These are phyloP conservation scores for Andrena marginata DNA, from an alignment of 2,888 invertebrate genomes.

Conservation along the genomic window DNA sequence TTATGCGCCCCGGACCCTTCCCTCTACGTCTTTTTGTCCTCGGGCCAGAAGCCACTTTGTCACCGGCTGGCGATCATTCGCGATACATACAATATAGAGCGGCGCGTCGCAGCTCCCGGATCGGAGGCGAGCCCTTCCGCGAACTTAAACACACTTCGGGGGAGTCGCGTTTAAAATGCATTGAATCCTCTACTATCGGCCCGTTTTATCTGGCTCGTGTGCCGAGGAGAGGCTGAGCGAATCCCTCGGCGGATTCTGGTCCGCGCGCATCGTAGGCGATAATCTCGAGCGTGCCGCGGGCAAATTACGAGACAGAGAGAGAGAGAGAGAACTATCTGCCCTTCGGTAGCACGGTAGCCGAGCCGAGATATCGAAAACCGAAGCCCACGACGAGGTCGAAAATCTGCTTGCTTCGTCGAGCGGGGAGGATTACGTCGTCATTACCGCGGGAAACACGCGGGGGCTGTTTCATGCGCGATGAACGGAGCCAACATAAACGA, in stretches of 20 bases:
- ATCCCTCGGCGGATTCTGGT: conserved; percentile 47
- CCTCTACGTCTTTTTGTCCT: conserved; percentile 51
- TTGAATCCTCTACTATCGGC: conserved; percentile 80
- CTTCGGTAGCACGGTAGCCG: conserved; percentile 6
- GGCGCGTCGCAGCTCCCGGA: conserved; percentile 15
- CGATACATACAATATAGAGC: conserved; percentile 58
- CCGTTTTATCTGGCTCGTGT: conserved; percentile 77
- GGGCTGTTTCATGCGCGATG: conserved; percentile 34
- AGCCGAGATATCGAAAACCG: conserved; percentile 44
- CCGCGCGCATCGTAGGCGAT: conserved; percentile 43
- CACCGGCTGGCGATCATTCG: conserved; percentile 66
- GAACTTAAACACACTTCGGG: conserved; percentile 72
- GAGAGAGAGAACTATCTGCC: not conserved
- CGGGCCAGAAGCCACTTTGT: conserved; percentile 65
- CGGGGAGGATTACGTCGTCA: not conserved
- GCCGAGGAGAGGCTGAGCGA: conserved; percentile 45
- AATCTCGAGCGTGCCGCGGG: conserved; percentile 43
- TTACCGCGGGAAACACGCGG: not conserved
- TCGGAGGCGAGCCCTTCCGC: conserved; percentile 64
- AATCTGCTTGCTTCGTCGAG: not conserved
- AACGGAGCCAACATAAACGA: conserved; percentile 47
- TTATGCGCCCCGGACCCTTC: conserved; percentile 43
- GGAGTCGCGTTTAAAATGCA: conserved; percentile 83
- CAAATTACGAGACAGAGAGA: conserved; percentile 50
- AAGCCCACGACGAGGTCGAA: not conserved